These are phyloP conservation scores for Accipiter virgatus DNA, from an alignment of 2,113 vertebrate genomes.

Conservation along the genomic window DNA sequence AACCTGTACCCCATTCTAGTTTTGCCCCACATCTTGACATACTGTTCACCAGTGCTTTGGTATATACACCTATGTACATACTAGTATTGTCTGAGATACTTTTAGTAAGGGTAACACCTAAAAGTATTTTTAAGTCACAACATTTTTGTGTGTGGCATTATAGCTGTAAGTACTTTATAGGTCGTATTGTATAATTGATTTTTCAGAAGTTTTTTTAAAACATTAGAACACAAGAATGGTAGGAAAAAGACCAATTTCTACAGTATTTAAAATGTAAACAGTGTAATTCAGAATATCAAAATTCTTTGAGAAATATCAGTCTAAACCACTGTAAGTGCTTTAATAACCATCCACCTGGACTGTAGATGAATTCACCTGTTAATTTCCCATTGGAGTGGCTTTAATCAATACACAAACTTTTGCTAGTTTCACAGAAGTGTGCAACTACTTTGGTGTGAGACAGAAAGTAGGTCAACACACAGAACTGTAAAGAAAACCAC, in stretches of 20 bases:
- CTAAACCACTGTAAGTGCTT: slow-evolving; percentile 10
- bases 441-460: neutral
- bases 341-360: neutral
- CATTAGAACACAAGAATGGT: neutral
- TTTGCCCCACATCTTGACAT: neutral
- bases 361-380: neutral
- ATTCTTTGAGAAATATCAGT: neutral
- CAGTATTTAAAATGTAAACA: neutral
- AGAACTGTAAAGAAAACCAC: neutral
- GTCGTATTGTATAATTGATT: neutral
- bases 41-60: neutral
- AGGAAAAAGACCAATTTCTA: neutral
- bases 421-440: neutral
- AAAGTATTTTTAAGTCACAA: neutral
- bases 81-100: neutral
- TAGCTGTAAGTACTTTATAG: neutral
- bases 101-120: neutral
- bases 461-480: neutral
- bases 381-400: neutral
- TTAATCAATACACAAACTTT: neutral
- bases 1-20: neutral
- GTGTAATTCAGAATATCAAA: neutral
- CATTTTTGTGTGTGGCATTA: neutral
- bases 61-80: slow-evolving; percentile 42
- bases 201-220: neutral